These are phyloP conservation scores for Hypotaenidia philippensis DNA, from an alignment of 2,797 vertebrate species.

Conservation along the genomic window DNA sequence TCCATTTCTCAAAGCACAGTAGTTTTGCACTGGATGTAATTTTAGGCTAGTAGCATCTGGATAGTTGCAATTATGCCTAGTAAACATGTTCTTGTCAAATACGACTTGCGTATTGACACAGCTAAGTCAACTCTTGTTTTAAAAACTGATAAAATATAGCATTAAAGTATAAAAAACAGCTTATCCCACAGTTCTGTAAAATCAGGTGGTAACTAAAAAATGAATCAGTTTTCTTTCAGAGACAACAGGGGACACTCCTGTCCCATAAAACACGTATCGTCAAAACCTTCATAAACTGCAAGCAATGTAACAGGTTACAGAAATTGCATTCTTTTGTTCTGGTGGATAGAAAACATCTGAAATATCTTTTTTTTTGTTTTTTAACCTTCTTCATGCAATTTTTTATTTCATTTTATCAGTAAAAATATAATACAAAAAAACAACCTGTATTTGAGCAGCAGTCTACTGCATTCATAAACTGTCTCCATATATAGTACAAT, in stretches of 20 bases:
- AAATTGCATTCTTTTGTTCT: not conserved
- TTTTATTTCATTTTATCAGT: not conserved
- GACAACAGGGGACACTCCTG: not conserved
- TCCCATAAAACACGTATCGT: accelerated
- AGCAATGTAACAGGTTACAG: not conserved
- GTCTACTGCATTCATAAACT: accelerated
- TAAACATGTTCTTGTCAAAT: not conserved
- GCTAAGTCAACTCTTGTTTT: not conserved
- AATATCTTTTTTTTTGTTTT: not conserved
- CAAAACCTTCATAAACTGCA: not conserved
- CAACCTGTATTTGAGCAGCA: not conserved
- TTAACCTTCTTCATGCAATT: not conserved
- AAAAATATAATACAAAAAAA: not conserved
- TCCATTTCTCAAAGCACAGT: not conserved
- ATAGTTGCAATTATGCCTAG: not conserved
- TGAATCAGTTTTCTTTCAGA: not conserved
- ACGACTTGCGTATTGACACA: not conserved
- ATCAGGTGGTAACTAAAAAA: not conserved
- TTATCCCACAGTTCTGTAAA: not conserved
- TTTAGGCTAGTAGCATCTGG: not conserved
- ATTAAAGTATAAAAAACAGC: not conserved
- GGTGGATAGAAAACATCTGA: not conserved
- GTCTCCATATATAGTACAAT: not conserved
- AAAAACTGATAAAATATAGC: not conserved
- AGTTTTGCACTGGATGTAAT: not conserved